Conservation (phyloP, 2,113 vertebrate species). For the Gopherus evgoodei region DNA sequence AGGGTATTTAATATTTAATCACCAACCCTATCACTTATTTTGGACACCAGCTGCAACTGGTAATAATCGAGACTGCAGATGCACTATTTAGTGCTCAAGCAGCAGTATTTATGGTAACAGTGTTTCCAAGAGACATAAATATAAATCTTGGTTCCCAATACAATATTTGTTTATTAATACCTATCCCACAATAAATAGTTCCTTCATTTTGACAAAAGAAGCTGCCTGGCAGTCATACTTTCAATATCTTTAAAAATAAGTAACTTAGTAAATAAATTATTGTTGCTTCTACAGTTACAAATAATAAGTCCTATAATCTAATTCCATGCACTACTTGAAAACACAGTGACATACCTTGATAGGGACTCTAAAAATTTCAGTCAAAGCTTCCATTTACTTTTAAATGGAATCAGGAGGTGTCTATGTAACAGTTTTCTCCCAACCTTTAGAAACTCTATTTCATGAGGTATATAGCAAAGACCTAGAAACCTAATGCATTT, state of each 20-base stretch:
- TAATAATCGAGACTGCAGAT: accelerated
- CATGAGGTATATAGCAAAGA: not conserved
- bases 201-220: not conserved
- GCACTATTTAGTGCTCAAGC: accelerated
- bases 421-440: not conserved
- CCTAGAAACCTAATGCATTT: not conserved
- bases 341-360: not conserved
- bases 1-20: no score
- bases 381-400: not conserved
- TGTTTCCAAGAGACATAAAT: not conserved
- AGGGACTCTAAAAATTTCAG: accelerated
- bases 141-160: not conserved
- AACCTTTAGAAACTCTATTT: not conserved
- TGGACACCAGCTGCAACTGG: not conserved
- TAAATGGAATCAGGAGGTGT: accelerated
- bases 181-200: not conserved
- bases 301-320: accelerated
- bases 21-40: not conserved
- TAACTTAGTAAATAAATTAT: not conserved
- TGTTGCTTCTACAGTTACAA: not conserved
- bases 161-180: accelerated
- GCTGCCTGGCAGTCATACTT: not conserved
- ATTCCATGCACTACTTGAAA: not conserved
- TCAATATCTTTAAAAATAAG: not conserved
- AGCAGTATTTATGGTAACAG: accelerated